phyloP scores from a whole-genome alignment of 2,888 invertebrate species.

The Hydrotaea cyrtoneurina region DNA sequence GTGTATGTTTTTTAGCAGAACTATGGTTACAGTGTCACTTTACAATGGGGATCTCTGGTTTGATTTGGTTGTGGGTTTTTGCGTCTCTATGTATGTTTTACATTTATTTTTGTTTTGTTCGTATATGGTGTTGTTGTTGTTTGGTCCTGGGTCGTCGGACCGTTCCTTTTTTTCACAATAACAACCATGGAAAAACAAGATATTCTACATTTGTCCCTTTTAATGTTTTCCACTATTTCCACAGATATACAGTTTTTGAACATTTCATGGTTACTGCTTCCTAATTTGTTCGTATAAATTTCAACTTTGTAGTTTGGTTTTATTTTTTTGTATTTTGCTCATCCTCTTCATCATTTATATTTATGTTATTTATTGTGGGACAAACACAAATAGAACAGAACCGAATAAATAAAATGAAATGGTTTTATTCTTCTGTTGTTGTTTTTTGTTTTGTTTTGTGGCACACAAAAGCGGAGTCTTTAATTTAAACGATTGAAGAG shows the following conservation, averaged over 20 bases:
- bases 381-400: not conserved
- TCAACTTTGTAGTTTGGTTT: not conserved
- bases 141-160: slow-evolving; percentile 25
- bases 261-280: slow-evolving; percentile 57
- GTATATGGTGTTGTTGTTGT: not conserved
- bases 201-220: slow-evolving; percentile 18
- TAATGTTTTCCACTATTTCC: not conserved
- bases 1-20: not conserved
- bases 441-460: slow-evolving; percentile 20
- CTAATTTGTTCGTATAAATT: slow-evolving; percentile 52
- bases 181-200: not conserved
- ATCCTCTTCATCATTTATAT: slow-evolving; percentile 25
- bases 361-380: slow-evolving; percentile 21
- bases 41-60: slow-evolving; percentile 2
- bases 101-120: not conserved
- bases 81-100: not conserved
- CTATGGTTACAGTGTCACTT: slow-evolving; percentile 4
- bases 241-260: not conserved
- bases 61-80: slow-evolving; percentile 15
- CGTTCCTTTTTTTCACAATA: slow-evolving; percentile 21
- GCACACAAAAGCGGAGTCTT: slow-evolving; percentile 31
- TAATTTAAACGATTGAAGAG: slow-evolving; percentile 51
- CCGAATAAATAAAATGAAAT: not conserved
- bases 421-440: not conserved
- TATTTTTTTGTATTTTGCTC: not conserved